Evolutionary conservation across 2,888 invertebrate genomes (phyloP).

Genomic region (Amphipyra berbera): DNA sequence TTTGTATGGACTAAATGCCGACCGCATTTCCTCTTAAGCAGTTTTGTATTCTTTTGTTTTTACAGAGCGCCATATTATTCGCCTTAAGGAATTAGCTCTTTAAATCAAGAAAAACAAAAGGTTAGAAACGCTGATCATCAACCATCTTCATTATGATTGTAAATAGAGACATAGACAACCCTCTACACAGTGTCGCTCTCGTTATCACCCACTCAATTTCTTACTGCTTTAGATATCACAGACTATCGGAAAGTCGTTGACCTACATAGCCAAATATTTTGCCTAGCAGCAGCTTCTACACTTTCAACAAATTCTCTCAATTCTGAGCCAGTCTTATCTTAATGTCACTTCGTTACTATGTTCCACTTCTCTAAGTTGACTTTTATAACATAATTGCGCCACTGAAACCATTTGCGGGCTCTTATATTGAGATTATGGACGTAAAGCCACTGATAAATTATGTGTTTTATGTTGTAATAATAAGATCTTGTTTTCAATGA

Average conservation of each 20-base stretch:
- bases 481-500: neutral
- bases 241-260: conserved; percentile 2
- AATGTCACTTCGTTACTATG: conserved; percentile 9
- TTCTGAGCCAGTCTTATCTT: neutral
- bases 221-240: neutral
- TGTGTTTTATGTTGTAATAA: neutral
- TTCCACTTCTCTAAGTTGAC: conserved; percentile 13
- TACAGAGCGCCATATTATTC: too few species aligned
- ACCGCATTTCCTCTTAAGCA: too few species aligned
- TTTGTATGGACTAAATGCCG: too few species aligned
- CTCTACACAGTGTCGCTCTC: too few species aligned
- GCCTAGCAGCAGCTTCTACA: neutral
- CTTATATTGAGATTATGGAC: neutral
- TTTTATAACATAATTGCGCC: conserved; percentile 13
- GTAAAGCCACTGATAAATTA: neutral
- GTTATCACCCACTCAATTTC: neutral
- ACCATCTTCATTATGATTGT: too few species aligned
- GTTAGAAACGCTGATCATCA: too few species aligned
- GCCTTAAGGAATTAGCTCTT: too few species aligned
- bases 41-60: too few species aligned
- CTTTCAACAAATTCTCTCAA: neutral
- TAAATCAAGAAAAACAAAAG: too few species aligned
- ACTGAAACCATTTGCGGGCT: conserved; percentile 12
- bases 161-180: too few species aligned
- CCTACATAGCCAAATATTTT: neutral